phyloP scores from a whole-genome alignment of 1,140 invertebrate genomes.

The Pseudomyrmex flavicornis region DNA sequence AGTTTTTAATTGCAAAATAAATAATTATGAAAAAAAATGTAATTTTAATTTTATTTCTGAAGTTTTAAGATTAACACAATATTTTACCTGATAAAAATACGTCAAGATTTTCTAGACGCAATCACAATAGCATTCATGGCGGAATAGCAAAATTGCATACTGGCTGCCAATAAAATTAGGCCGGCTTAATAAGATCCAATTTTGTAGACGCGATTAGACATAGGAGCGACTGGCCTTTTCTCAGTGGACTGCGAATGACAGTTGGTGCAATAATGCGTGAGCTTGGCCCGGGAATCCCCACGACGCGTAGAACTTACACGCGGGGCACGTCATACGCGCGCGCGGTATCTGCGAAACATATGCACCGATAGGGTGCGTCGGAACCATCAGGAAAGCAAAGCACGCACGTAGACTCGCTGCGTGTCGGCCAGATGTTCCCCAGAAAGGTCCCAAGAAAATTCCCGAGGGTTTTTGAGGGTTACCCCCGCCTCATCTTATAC shows the following conservation, averaged over 20 bases:
- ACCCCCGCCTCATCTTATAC: conserved; percentile 11
- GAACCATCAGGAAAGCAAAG: conserved; percentile 67
- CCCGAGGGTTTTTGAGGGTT: conserved; percentile 72
- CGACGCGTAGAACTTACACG: conserved; percentile 62
- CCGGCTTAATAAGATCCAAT: conserved; percentile 43
- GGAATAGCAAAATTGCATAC: conserved; percentile 11
- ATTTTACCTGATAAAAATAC: neutral
- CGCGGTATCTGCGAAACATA: conserved; percentile 81
- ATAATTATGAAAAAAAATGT: neutral
- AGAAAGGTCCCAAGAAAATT: conserved; percentile 78
- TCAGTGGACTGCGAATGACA: conserved; percentile 55
- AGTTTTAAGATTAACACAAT: too few species aligned
- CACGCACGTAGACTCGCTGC: conserved; percentile 61
- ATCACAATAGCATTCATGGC: conserved; percentile 8
- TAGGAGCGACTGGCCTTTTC: conserved; percentile 26
- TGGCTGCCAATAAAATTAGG: conserved; percentile 35
- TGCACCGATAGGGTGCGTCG: conserved; percentile 79
- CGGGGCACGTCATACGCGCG: conserved; percentile 52
- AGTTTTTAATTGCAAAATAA: neutral
- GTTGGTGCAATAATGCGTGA: conserved; percentile 60
- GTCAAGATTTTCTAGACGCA: neutral
- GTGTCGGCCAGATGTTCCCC: conserved; percentile 79
- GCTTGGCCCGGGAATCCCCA: conserved; percentile 38
- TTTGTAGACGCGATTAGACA: conserved; percentile 42
- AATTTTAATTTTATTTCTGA: neutral